These are phyloP conservation scores for Pelagia noctiluca DNA, from an alignment of 30 jellyfish, hydroid and myxozoan species.

Conservation along the genomic window DNA sequence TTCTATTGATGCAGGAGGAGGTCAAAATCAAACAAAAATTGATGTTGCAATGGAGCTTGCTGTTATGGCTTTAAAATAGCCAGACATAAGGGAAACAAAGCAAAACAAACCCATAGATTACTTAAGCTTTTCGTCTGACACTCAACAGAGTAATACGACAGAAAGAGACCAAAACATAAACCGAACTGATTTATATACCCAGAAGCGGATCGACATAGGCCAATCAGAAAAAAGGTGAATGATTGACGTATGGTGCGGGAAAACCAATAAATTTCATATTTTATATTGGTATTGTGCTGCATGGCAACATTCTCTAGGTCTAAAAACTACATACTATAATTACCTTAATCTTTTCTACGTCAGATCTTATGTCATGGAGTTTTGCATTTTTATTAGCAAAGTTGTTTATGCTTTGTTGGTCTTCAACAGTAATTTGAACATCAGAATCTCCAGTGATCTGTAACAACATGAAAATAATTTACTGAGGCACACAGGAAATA, in stretches of 20 bases:
- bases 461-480: background rate
- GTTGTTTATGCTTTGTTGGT: slow-evolving; percentile 84
- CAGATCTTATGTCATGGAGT: slow-evolving; percentile 80
- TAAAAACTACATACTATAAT: background rate
- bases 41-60: too few relatives aligned
- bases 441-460: slow-evolving; percentile 79
- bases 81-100: too few relatives aligned
- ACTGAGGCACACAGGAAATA: background rate
- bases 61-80: too few relatives aligned
- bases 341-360: slow-evolving; percentile 80
- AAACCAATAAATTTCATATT: too few relatives aligned
- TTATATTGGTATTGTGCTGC: background rate
- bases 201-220: background rate
- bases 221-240: background rate
- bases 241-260: background rate
- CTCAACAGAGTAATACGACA: too few relatives aligned
- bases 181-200: background rate
- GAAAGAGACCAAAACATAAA: too few relatives aligned
- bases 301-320: background rate
- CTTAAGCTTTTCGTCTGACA: too few relatives aligned
- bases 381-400: slow-evolving; percentile 95
- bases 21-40: too few relatives aligned
- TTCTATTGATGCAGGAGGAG: too few relatives aligned
- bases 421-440: slow-evolving; percentile 90
- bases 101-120: too few relatives aligned